Percentiles rank a stretch among this genome's conserved stretches.
Evolutionary conservation across 2,113 vertebrate species (phyloP).

Genomic region (Hiodon tergisus): DNA sequence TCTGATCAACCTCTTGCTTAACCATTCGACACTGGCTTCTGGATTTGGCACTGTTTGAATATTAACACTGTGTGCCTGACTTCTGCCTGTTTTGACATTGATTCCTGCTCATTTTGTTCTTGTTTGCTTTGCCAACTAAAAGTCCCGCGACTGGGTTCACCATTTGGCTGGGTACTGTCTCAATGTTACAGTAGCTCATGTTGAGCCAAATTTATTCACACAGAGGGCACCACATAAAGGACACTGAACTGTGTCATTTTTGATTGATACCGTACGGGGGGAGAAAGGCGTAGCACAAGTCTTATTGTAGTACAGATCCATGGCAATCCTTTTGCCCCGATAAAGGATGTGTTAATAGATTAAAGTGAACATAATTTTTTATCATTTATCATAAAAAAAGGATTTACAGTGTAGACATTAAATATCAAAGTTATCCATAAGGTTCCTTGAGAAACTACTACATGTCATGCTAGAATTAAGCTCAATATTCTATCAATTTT

Average conservation of each 20-base stretch:
- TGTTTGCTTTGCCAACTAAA: too few relatives aligned
- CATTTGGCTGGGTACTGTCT: too few relatives aligned
- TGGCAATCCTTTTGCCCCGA: background rate
- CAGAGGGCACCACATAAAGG: background rate
- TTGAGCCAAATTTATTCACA: background rate
- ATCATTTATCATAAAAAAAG: background rate
- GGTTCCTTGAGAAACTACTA: background rate
- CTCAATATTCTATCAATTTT: background rate
- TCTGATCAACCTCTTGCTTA: too few relatives aligned
- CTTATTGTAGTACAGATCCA: background rate
- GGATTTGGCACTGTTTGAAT: too few relatives aligned
- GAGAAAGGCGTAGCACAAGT: background rate
- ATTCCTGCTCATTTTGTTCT: too few relatives aligned
- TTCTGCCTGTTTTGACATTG: too few relatives aligned
- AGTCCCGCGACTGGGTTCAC: too few relatives aligned
- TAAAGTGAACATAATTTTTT: background rate
- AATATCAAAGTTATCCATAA: background rate
- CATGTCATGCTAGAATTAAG: slow-evolving; percentile 1
- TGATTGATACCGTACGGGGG: background rate
- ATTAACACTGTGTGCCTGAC: too few relatives aligned
- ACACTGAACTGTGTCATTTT: background rate
- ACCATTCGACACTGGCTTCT: too few relatives aligned
- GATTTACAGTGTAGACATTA: background rate
- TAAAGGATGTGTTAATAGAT: background rate
- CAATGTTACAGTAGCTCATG: background rate